Conservation (phyloP, 2,113 vertebrate genomes). For the Columba livia region DNA sequence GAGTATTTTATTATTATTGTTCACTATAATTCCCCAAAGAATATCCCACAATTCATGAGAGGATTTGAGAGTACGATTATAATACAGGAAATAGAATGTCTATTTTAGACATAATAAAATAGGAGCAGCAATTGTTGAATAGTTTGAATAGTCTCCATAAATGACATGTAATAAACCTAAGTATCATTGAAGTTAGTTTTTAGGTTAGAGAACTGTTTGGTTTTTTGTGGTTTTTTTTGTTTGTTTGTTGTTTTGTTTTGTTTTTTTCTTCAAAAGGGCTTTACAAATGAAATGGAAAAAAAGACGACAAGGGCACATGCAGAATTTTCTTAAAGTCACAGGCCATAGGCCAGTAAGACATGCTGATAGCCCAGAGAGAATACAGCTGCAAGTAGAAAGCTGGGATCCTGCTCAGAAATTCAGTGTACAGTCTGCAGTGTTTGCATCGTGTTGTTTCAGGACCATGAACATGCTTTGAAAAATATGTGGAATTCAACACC, state of each 20-base stretch:
- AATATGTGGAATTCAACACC: not conserved
- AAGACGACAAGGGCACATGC: fast-evolving
- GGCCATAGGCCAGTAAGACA: not conserved
- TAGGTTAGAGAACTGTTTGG: not conserved
- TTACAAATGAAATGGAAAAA: not conserved
- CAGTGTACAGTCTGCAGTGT: not conserved
- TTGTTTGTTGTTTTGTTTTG: not conserved
- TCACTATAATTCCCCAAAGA: not conserved
- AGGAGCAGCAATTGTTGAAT: not conserved
- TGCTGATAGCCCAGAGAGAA: not conserved
- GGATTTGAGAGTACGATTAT: not conserved
- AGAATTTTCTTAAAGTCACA: not conserved
- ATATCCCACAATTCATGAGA: not conserved
- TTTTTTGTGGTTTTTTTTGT: not conserved
- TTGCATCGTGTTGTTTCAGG: not conserved
- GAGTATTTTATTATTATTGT: not conserved
- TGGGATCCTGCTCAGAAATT: not conserved
- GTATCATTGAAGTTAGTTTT: not conserved
- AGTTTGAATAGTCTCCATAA: not conserved
- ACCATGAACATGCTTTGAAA: not conserved
- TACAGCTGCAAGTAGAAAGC: not conserved
- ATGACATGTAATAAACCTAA: not conserved
- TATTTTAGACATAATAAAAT: constrained; percentile 19
- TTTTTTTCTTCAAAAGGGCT: not conserved
- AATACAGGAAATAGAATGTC: constrained; percentile 4